Base-by-base conservation (phyloP, 2,797 vertebrate species). In the Amphiprion clarkii region DNA sequence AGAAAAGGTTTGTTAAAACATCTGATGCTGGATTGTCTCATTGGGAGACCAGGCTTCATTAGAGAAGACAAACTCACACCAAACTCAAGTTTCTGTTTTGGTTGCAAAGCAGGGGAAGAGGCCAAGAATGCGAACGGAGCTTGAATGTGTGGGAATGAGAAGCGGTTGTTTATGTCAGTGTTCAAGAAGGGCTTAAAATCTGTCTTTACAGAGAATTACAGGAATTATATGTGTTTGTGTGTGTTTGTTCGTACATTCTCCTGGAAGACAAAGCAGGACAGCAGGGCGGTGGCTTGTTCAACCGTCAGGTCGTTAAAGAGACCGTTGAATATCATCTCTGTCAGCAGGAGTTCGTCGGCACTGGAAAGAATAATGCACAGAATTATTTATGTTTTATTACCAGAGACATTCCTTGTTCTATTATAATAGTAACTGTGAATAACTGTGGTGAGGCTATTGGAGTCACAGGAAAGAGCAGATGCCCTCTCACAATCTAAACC, bases 241-340 rank as follows among this genome's bases (percentile, higher is more conserved):
- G 73, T n/a, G 17, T 69, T 13, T 58, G 61, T 33, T 88, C 95
- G 87, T 94, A 99, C 98, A 0, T 99, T 99, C 89, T 99, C 98
- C 90, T 99, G 98, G 94, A 99, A 99, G 65, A 99, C 98, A 2
- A 99, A 98, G 91, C 97, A 98, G 95, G 97, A 98, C 65, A 99
- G 95, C 39, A 99, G 93, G 14, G 98, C 96, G 0, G 98, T 97
- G 76, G 96, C 96, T 78, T 99, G 98, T 62, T 99, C 97, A 1
- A 94, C 95, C 8, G 97, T 95, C 82, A 99, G 95, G 69, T 99
- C 97, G 68, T 99, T 99, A 94, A 99, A 99, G 64, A 99, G 96
- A 0, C 98, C 98, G 54, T 98, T 99, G 88, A 99, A 99, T 85
- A 99, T 94, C 97, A 99, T 99, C 93, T 99, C 98, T 0, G 98